Percentiles rank a stretch among this genome's conserved stretches.
Evolutionary conservation across 2,797 vertebrate genomes (phyloP).

Genomic region (Sebastiscus albofasciatus): DNA sequence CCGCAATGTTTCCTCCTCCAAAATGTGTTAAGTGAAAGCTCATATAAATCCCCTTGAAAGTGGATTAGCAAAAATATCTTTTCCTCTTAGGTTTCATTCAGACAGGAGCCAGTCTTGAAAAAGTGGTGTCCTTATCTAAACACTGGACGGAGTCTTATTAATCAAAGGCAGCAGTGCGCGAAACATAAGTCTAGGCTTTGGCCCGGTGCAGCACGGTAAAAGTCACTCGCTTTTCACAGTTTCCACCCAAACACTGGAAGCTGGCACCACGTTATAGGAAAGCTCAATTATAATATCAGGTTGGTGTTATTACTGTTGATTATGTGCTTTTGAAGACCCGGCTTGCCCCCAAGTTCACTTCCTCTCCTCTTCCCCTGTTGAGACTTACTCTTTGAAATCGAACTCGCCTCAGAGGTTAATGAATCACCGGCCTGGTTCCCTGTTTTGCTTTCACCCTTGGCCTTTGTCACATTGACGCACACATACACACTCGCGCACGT

Average conservation of each 20-base stretch:
- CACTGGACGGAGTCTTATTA: conserved; percentile 68
- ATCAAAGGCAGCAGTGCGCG: conserved; percentile 70
- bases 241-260: conserved; percentile 75
- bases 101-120: conserved; percentile 68
- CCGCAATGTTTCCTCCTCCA: conserved; percentile 61
- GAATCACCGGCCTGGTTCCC: conserved; percentile 57
- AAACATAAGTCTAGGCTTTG: conserved; percentile 70
- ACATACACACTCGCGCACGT: background rate
- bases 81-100: conserved; percentile 69
- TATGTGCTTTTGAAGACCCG: conserved; percentile 79
- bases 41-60: conserved; percentile 71
- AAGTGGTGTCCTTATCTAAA: conserved; percentile 72
- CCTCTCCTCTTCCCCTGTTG: conserved; percentile 50
- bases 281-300: conserved; percentile 82
- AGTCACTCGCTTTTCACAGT: conserved; percentile 67
- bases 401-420: conserved; percentile 63
- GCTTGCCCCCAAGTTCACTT: conserved; percentile 74
- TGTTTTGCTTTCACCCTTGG: conserved; percentile 54
- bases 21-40: conserved; percentile 70
- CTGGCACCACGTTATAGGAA: conserved; percentile 73
- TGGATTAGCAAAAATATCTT: conserved; percentile 75
- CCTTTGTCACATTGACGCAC: conserved; percentile 50
- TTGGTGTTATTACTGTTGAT: conserved; percentile 85
- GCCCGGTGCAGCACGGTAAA: conserved; percentile 37
- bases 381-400: conserved; percentile 70